phyloP scores from a whole-genome alignment of 2,113 vertebrate species.

The Beaufortia kweichowensis region DNA sequence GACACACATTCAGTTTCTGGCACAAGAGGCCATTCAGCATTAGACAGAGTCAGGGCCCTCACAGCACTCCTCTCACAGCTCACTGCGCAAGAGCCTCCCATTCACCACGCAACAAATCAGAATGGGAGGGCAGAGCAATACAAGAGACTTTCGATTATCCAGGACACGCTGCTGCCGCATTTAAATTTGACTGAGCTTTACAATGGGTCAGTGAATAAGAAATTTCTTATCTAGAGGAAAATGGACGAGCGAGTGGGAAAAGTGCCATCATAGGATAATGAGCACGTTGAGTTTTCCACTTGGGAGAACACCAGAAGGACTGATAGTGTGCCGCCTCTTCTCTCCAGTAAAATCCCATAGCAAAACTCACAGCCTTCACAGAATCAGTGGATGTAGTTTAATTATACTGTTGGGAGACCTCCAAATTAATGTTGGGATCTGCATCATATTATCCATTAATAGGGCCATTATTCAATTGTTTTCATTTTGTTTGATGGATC shows the following conservation, averaged over 20 bases:
- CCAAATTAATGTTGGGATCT: background rate
- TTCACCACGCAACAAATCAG: constrained; percentile 24
- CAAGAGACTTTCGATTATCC: constrained; percentile 31
- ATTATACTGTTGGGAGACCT: background rate
- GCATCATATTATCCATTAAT: background rate
- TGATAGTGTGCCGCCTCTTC: background rate
- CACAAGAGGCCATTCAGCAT: constrained; percentile 42
- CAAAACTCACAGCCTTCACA: background rate
- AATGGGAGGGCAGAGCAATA: background rate
- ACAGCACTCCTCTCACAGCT: constrained; percentile 24
- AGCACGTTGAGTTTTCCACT: constrained; percentile 16
- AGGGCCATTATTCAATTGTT: constrained; percentile 5
- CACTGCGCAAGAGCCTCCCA: background rate
- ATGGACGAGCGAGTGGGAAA: background rate
- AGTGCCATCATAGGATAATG: constrained; percentile 1
- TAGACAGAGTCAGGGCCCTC: constrained; percentile 19
- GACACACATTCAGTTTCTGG: constrained; percentile 30
- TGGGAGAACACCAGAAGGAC: background rate
- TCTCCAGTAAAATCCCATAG: constrained; percentile 1
- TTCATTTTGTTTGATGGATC: background rate
- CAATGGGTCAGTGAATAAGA: constrained; percentile 29
- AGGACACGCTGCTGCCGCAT: background rate
- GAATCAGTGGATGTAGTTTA: background rate
- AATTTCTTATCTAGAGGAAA: constrained; percentile 1
- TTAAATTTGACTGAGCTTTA: constrained; percentile 18